Evolutionary conservation across 2,888 invertebrate species (phyloP), one percentile per base, ranked within the genome.

Genomic region (Tenodera sinensis): DNA sequence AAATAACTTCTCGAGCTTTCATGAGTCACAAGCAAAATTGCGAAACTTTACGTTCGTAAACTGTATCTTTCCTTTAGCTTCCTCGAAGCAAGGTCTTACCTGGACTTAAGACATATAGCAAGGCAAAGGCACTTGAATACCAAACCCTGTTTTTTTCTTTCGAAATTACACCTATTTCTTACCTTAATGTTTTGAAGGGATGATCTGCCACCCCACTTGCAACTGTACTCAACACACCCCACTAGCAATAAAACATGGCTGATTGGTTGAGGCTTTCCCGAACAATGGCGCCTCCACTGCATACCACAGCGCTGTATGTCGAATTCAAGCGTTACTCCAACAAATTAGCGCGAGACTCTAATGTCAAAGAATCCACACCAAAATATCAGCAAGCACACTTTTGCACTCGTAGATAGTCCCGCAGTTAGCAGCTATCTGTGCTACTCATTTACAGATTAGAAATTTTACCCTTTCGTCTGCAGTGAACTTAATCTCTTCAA

Each of bases 161-260:
- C 20, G 8, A 54, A 54, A 54, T 1, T 54, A 4, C 4, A 15
- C 15, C 12, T 47, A 91, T 88, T 89, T 85, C 88, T 90, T 89
- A 91, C 91, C 92, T 92, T 92, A 92, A 92, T 91, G 91, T 92
- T 91, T 91, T 91, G 92, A 92, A 93, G 93, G 93, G 91, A 91
- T 91, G 91, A 90, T 89, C 85, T 85, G 88, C 89, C 92, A 92
- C 92, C 92, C 92, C 92, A 92, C 91, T 91, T 91, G 91, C 92
- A 54, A 54, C 14, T 54, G 15, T 54, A 92, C 92, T 91, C 92
- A 92, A 93, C 93, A 93, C 93, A 96, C 95, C 96, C 96, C 96
- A 95, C 95, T 95, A 95, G 95, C 95, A 95, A 95, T 95, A 96
- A 96, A 96, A 96, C 96, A 96, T 96, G 96, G 96, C 96, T 96